Base-by-base conservation (phyloP, 2,888 invertebrate species). In the Serripes groenlandicus region DNA sequence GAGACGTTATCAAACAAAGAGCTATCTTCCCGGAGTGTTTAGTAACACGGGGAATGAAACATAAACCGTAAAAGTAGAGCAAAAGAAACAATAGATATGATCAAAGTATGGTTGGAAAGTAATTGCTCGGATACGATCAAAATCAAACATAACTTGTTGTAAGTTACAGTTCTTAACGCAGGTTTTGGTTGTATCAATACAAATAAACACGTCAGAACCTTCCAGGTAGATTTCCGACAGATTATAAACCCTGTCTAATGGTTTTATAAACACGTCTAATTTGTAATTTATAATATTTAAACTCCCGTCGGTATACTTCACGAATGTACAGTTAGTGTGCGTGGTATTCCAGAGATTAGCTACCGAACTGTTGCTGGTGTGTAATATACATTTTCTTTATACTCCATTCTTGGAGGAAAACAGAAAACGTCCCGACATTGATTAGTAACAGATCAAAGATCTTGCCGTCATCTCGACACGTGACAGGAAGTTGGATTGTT, bases 81-180 rank as follows among this genome's bases (percentile, higher is more conserved):
- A 3, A 96, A 91, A 85, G 95, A 95, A 32, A 95, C 85, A 58
- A 95, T 92, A 0, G 96, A 96, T 15, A 96, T 96, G 18, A 96
- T 95, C 11, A 96, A 96, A 64, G 96, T 96, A 87, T 96, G 95
- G 64, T 96, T 94, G 18, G 96, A 96, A 69, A 97, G 42, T 58
- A 84, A 82, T 1, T 75, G 74, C 52, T 88, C 86, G 3, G 79
- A 34, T 26, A n/a, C 58, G 56, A 21, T 81, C 75, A 35, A 85
- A 86, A 35, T 71, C 56, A 21, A 86, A 85, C 34, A 69, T 58
- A 18, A 35, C 52, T n/a, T 69, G 60, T 7, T 35, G 32, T 15
- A 69, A 32, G 9, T 3, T 34, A 64, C 73, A 75, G 15, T 73
- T 64, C 15, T 28, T 56, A n/a, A 15, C 30, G 56, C 75, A 82